Conservation (phyloP, 1,140 invertebrate genomes). For the Stegodyphus dumicola region DNA sequence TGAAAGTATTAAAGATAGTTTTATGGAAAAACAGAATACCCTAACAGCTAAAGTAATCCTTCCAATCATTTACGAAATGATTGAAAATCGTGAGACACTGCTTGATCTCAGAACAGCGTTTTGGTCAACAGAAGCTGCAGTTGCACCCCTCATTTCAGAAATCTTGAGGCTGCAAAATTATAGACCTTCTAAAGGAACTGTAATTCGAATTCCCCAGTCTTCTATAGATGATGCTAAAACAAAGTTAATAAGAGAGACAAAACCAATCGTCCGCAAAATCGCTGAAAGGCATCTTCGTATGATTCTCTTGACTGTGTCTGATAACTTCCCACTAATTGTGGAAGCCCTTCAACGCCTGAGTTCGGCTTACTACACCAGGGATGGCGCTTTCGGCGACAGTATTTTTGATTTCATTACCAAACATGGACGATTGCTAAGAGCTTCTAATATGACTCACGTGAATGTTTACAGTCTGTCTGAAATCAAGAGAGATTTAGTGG, state of each 20-base stretch:
- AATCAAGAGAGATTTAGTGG: background rate
- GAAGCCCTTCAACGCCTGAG: background rate
- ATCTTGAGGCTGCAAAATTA: background rate
- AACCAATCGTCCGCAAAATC: background rate
- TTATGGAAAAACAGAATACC: background rate
- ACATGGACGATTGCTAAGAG: background rate
- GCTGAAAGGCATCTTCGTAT: background rate
- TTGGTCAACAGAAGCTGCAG: background rate
- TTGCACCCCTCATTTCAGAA: background rate
- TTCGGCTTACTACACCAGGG: background rate
- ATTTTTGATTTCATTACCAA: background rate
- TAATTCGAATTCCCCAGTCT: background rate
- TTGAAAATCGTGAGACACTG: background rate
- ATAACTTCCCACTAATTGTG: background rate
- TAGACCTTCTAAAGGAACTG: background rate
- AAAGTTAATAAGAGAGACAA: background rate
- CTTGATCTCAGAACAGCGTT: background rate
- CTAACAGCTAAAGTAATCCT: background rate
- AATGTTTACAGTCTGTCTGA: background rate
- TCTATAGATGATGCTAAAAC: background rate
- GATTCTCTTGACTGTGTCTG: background rate
- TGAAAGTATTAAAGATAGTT: background rate
- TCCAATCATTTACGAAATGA: background rate
- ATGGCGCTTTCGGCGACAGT: background rate
- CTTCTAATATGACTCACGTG: background rate